Percentiles rank a stretch among this genome's conserved stretches.
Evolutionary conservation across 2,888 invertebrate species (phyloP).

Genomic region (Drosophila birchii): DNA sequence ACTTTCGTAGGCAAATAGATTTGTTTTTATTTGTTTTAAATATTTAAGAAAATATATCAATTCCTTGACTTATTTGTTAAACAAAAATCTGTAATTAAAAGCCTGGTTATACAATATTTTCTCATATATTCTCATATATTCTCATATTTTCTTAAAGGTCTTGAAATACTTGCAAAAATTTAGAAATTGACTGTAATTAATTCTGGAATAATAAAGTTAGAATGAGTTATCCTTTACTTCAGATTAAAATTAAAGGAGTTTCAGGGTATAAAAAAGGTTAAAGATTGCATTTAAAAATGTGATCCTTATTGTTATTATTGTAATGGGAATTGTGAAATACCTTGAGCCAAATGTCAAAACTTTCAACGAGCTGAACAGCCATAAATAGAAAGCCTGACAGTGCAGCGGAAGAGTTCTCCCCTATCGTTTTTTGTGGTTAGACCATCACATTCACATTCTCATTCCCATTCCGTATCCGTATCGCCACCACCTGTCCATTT

Average conservation of each 20-base stretch:
- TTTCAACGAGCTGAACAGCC: constrained; percentile 7
- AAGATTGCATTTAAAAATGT: neutral
- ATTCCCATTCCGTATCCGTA: neutral
- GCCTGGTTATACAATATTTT: no score
- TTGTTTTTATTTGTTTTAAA: no score
- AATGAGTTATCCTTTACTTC: no score
- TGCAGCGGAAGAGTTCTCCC: constrained; percentile 6
- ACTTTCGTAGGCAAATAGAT: no score
- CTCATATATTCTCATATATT: no score
- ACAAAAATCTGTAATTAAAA: no score
- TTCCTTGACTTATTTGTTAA: no score
- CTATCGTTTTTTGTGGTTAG: neutral
- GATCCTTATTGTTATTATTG: neutral
- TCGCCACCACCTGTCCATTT: constrained; percentile 18
- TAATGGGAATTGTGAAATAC: neutral
- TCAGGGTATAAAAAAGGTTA: neutral
- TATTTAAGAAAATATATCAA: no score
- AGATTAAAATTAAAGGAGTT: neutral
- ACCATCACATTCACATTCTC: neutral
- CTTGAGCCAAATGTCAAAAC: constrained; percentile 27
- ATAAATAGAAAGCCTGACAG: constrained; percentile 31
- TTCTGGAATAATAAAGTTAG: accelerated
- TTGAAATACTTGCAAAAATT: no score
- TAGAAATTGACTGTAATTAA: neutral
- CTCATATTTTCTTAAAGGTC: no score